Base-by-base conservation (phyloP, 2,797 vertebrate species). In the Coregonus suidteri region DNA sequence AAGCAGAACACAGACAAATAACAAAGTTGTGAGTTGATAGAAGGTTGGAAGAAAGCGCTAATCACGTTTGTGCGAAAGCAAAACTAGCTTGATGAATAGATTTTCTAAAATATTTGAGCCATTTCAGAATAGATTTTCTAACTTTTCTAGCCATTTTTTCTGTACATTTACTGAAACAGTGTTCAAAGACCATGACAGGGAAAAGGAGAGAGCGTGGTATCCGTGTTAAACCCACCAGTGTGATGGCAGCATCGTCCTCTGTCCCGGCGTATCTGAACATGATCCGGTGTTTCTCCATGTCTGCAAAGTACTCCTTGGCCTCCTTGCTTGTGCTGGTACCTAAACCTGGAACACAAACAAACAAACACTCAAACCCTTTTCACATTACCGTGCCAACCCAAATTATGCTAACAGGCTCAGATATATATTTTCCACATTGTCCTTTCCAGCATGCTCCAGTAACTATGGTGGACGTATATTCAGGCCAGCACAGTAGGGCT, bases 271-370 rank as follows among this genome's bases (percentile, higher is more conserved):
- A 99, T 84, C 94, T 92, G 91, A 99, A 99, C 72, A 95, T 94
- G 87, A 99, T 98, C 13, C 98, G 93, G 86, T 99, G 98, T 59
- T 93, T 95, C 87, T 98, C 97, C 98, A 99, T 99, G 86, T 99
- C 98, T 9, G 97, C 93, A 90, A 99, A 99, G 91, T 99, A 99
- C 66, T 99, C 98, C 83, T 98, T 99, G 65, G 98, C 98, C 89
- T 99, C 98, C 93, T 99, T 99, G 90, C 97, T 95, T 70, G 98
- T 99, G 89, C 98, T 99, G 84, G 98, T 99, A 87, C 98, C 98
- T 94, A 99, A 95, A 91, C 98, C 98, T 99, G 13, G 64, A 70
- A 73, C 11, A 68, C 67, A 70, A 7, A 15, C 1, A 62, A 25
- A 11, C 41, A 13, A 47, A 47, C 41, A 16, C 54, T 35, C 0